phyloP scores from a whole-genome alignment of 2,113 vertebrate species.

The Corythoichthys intestinalis region DNA sequence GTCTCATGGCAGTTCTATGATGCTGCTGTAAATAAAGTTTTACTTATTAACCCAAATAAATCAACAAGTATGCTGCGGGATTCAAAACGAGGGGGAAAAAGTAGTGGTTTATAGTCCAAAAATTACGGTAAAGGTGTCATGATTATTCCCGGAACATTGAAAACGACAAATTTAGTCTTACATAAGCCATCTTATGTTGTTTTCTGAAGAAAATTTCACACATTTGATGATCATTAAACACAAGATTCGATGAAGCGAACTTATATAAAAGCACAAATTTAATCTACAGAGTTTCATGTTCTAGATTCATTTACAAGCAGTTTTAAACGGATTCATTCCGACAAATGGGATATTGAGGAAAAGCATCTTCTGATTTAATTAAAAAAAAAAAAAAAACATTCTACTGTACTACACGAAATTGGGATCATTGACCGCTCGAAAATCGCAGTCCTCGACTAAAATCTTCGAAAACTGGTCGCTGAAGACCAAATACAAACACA shows the following conservation, averaged over 20 bases:
- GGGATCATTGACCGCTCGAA: constrained; percentile 3
- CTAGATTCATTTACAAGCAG: neutral
- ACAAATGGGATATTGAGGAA: neutral
- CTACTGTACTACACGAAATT: neutral
- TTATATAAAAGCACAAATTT: neutral
- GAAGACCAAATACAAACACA: constrained; percentile 31
- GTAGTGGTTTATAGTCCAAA: too few relatives aligned
- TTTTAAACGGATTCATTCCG: neutral
- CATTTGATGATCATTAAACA: neutral
- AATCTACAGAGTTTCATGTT: neutral
- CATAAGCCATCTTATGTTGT: neutral
- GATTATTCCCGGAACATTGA: too few relatives aligned
- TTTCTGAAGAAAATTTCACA: neutral
- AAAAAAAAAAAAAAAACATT: neutral
- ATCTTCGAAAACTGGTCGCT: constrained; percentile 1
- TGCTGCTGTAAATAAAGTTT: too few relatives aligned
- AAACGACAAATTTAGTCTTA: neutral
- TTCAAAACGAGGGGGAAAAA: too few relatives aligned
- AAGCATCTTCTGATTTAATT: neutral
- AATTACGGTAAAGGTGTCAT: too few relatives aligned
- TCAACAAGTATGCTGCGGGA: too few relatives aligned
- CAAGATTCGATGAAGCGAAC: neutral
- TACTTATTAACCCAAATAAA: too few relatives aligned
- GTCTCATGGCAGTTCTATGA: too few relatives aligned
- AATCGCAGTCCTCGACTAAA: constrained; percentile 7